Conservation (phyloP, 2,797 vertebrate species). For the Poecilia picta region DNA sequence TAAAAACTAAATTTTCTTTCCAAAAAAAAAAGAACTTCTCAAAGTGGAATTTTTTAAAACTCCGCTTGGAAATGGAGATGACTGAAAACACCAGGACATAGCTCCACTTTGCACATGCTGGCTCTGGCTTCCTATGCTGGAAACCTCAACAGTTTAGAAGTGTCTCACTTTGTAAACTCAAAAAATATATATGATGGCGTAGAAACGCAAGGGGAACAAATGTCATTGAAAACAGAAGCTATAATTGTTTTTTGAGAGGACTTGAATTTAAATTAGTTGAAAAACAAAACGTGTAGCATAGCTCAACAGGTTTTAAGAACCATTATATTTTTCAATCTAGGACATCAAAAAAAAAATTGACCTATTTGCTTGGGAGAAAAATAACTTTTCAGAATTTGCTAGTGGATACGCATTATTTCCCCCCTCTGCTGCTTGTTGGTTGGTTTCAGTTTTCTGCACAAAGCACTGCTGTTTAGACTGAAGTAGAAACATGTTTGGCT, state of each 20-base stretch:
- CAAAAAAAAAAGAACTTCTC: background rate
- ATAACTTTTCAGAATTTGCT: background rate
- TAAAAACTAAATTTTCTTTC: background rate
- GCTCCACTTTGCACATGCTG: background rate
- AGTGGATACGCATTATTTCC: background rate
- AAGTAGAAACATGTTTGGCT: background rate
- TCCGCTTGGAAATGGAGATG: background rate
- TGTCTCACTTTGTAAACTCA: background rate
- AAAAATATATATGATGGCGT: background rate
- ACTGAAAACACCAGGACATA: background rate
- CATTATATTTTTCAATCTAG: background rate
- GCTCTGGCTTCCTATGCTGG: background rate
- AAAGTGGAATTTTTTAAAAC: background rate
- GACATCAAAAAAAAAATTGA: background rate
- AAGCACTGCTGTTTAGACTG: conserved; percentile 1
- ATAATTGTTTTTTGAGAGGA: background rate
- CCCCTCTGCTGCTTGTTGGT: conserved; percentile 17
- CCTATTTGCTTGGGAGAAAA: background rate
- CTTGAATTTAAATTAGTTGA: background rate
- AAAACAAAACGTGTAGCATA: background rate
- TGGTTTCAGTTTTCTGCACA: conserved; percentile 7
- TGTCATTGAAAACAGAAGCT: background rate
- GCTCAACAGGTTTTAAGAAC: background rate
- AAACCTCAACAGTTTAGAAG: background rate
- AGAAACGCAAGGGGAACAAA: background rate